Conservation (phyloP, 2,888 invertebrate species). For the Amphipoea oculea region DNA sequence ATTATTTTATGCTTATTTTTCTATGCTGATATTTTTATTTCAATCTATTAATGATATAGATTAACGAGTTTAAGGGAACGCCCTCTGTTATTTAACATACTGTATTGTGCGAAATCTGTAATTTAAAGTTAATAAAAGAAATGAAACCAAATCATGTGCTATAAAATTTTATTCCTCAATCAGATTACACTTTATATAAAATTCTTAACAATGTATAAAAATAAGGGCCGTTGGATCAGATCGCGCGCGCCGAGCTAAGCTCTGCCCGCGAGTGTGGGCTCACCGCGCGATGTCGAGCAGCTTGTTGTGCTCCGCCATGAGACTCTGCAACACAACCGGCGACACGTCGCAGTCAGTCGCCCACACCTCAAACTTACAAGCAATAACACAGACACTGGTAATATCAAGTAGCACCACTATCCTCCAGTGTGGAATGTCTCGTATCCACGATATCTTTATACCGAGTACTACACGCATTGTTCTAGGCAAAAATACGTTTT, state of each 20-base stretch:
- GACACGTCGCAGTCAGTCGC: background rate
- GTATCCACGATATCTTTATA: background rate
- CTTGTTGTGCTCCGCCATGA: constrained; percentile 91
- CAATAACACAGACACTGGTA: constrained; percentile 5
- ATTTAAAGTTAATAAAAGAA: background rate
- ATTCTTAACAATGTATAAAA: constrained; percentile 64
- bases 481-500: background rate
- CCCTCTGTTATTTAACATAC: too few species aligned
- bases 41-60: too few species aligned
- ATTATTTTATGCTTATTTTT: too few species aligned
- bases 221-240: constrained; percentile 40
- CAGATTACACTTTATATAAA: constrained; percentile 43
- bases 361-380: background rate
- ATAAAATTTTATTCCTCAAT: constrained; percentile 45
- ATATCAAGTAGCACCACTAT: background rate
- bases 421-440: constrained; percentile 2
- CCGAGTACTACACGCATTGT: background rate
- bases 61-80: too few species aligned
- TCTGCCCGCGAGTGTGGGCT: constrained; percentile 50
- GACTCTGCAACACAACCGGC: constrained; percentile 85
- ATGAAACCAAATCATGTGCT: constrained; percentile 20
- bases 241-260: constrained; percentile 11
- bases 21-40: too few species aligned
- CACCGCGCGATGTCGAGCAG: constrained; percentile 83
- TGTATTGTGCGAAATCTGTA: background rate